These are phyloP conservation scores for Pangasianodon hypophthalmus DNA, from an alignment of 2,113 vertebrate genomes.

Conservation along the genomic window DNA sequence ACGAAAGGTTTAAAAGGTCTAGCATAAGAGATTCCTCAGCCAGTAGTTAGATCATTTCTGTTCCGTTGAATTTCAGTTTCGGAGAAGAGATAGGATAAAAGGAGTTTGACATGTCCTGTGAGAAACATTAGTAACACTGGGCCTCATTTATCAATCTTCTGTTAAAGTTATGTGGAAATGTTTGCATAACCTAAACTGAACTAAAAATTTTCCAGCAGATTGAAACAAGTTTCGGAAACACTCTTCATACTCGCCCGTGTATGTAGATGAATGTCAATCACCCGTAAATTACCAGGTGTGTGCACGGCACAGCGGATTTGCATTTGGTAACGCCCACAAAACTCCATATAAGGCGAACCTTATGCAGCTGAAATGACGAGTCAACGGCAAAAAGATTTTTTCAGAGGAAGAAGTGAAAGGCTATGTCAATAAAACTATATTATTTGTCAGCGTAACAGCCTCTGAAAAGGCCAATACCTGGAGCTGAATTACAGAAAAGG, in stretches of 20 bases:
- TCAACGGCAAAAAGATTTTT: not conserved
- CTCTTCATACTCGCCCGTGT: not conserved
- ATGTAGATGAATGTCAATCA: not conserved
- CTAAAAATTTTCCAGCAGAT: not conserved
- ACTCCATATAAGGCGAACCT: not conserved
- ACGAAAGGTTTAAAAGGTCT: not conserved
- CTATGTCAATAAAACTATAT: not conserved
- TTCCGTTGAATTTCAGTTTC: not conserved
- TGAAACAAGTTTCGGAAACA: not conserved
- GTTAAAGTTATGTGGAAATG: not conserved
- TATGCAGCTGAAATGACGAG: not conserved
- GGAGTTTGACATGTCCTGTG: not conserved
- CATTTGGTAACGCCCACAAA: not conserved
- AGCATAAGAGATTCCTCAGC: not conserved
- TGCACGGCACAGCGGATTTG: not conserved
- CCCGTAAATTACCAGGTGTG: not conserved
- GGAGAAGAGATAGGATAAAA: not conserved
- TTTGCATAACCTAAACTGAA: not conserved
- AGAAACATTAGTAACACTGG: not conserved
- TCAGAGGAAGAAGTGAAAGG: not conserved
- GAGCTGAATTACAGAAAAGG: not conserved
- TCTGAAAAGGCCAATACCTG: not conserved
- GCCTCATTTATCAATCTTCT: not conserved
- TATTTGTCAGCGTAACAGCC: not conserved
- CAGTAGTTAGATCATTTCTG: not conserved